These are phyloP conservation scores for Xestia ashworthii DNA, from an alignment of 2,888 invertebrate genomes.

Conservation along the genomic window DNA sequence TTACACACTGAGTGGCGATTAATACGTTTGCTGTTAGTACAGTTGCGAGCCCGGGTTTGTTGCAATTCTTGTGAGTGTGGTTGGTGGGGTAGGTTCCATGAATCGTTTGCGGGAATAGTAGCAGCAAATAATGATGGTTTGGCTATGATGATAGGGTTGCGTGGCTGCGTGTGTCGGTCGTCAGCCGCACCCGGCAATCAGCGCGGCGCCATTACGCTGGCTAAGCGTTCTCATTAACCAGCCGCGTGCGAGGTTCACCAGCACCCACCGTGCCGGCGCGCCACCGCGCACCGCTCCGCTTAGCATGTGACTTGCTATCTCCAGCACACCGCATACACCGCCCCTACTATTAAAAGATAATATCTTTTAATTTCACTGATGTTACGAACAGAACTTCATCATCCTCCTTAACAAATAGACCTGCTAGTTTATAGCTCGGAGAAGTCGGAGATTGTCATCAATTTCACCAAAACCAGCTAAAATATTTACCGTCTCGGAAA, in stretches of 20 bases:
- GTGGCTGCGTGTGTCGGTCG: conserved; percentile 75
- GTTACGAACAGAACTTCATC: conserved; percentile 52
- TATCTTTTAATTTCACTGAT: conserved; percentile 77
- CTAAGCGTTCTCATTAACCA: conserved; percentile 84
- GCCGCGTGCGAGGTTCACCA: conserved; percentile 74
- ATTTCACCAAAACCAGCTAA: conserved; percentile 7
- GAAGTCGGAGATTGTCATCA: neutral
- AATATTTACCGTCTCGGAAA: neutral
- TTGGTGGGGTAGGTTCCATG: conserved; percentile 68
- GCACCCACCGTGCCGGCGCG: conserved; percentile 35
- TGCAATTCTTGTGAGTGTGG: conserved; percentile 59
- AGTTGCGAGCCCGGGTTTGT: conserved; percentile 33
- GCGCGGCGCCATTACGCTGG: conserved; percentile 78
- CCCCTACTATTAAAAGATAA: conserved; percentile 76
- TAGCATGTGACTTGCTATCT: conserved; percentile 66
- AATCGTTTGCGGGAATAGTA: conserved; percentile 72
- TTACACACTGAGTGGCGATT: conserved; percentile 21
- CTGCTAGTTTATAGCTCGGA: conserved; percentile 8
- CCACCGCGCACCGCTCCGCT: conserved; percentile 30
- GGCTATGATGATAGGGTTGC: conserved; percentile 74
- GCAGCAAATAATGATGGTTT: conserved; percentile 76
- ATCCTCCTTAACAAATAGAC: conserved; percentile 32
- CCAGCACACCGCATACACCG: conserved; percentile 51
- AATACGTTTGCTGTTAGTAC: conserved; percentile 18
- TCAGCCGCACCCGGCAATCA: conserved; percentile 79